Evolutionary conservation across 2,888 invertebrate species (phyloP), one percentile per base, ranked within the genome.

Genomic region (Hermodice carunculata): DNA sequence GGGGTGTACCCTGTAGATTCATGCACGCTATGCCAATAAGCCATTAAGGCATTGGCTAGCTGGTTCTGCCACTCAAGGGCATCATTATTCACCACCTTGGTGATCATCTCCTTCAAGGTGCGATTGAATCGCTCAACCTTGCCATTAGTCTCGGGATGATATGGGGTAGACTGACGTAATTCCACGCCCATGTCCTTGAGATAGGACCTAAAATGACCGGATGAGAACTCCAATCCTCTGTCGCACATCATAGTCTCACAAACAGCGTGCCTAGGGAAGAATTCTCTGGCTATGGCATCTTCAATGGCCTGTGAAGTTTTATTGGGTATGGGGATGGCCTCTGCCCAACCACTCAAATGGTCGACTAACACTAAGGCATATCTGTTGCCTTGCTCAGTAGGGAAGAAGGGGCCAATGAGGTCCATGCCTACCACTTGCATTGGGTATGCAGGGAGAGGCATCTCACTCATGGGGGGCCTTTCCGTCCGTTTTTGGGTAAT

Each of bases 71-170:
- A n/a, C n/a, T n/a, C n/a, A n/a, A n/a, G n/a, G n/a, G n/a, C n/a
- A n/a, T n/a, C n/a, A n/a, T n/a, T n/a, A n/a, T n/a, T n/a, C n/a
- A n/a, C n/a, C n/a, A n/a, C n/a, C n/a, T n/a, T n/a, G n/a, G n/a
- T n/a, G n/a, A n/a, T 2, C 3, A 17, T 4, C 22, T 17, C 26
- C 22, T 48, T 3, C 14, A 4, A 24, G 48, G 32, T 17, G 14
- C 19, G 44, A 32, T 29, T 2, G 29, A 19, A 31, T 28, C 37
- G 3, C 24, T 60, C 60, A 6, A 43, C 40, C 3, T 22, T 2
- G 4, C 60, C 60, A 37, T 60, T 60, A 2, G 60, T 51, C n/a
- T 24, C 40, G 2, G 60, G 51, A 24, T 60, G 60, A 28, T 40
- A 51, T 6, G 51, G 51, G 2, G 51, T 19, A 5, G 37, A 24